Base-by-base conservation (phyloP, 2,888 invertebrate genomes). In the Apotomis betuletana region DNA sequence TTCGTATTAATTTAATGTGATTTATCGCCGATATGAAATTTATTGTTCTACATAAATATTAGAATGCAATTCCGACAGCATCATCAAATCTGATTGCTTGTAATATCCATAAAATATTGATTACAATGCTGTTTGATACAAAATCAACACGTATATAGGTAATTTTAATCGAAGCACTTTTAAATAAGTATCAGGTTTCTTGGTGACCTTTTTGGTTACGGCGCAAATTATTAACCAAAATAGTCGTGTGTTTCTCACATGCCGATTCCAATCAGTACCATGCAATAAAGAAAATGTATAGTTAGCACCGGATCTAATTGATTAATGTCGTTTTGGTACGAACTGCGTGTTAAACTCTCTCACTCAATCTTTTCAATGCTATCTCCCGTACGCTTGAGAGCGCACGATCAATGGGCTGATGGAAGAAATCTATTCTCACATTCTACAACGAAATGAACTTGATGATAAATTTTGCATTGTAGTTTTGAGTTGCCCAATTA, bases 311-410 rank as follows among this genome's bases (percentile, higher is more conserved):
- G 15, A 63, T 73, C 81, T 83, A 85, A 86, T 87, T 83, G 85
- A 86, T 85, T 82, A 79, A 85, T 84, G 80, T 83, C 79, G 82
- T 85, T 82, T 85, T 83, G 83, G 84, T 81, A 76, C 72, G 76
- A 75, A 74, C 60, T 36, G 36, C 36, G 54, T 52, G 27, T 62
- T 54, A 38, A 49, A 62, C 63, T 63, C 63, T 63, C 63, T 44
- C 70, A 9, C 55, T 67, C 55, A 10, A 51, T 62, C 36, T 49
- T 9, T 41, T 61, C 51, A 68, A 68, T 72, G 68, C 62, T 72
- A 63, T 68, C 67, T 61, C 13, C 61, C 13, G 13, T 55, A 61
- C 70, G 71, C 71, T 67, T 52, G 57, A 27, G 49, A 57, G 61
- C 15, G 61, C 70, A 67, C 51, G 36, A 71, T 71, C 71, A 71